Base-by-base conservation (phyloP, 2,113 vertebrate genomes). In the Picathartes gymnocephalus region DNA sequence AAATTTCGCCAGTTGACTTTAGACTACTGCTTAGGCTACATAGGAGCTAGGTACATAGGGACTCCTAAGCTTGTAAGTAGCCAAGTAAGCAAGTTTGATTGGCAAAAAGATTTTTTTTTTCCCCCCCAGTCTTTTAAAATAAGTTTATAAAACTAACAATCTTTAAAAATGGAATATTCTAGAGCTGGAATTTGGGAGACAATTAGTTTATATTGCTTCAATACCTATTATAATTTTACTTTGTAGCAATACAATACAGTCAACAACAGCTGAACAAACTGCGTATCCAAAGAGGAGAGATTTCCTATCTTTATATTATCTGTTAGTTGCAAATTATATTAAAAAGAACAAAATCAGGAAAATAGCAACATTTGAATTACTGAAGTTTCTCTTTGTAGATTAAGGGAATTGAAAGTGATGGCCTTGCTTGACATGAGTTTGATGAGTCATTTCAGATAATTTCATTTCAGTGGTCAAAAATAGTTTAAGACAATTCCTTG, bases 361-460 rank as follows among this genome's bases (percentile, higher is more conserved):
- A 92, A 84, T 37, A 61, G 48, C 31, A 91, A 56, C 27, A 45
- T 92, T 39, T 76, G 86, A 84, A 69, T 84, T 84, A 74, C 86
- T 89, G 96, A 94, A 81, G 37, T 89, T 95, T 92, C 48, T 97
- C 93, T 72, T 82, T 72, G 51, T 87, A 68, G 25, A 89, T 97
- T 95, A 93, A 79, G 62, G 30, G 86, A 92, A 89, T 95, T 93
- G 89, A 81, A 92, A 87, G 24, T 76, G 94, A 95, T 93, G 42
- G 77, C 50, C 66, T 83, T 93, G 73, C 50, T 89, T 93, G 88
- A 92, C 68, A 91, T 94, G 65, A 76, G 45, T 92, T 92, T 92
- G 83, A 78, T 96, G 87, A 87, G 57, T 77, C 78, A 11, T 94
- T 90, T 77, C 58, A 66, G 40, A 31, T 92, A 94, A 91, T 82